Conservation (phyloP, 2,113 vertebrate species). For the Halichoerus grypus region DNA sequence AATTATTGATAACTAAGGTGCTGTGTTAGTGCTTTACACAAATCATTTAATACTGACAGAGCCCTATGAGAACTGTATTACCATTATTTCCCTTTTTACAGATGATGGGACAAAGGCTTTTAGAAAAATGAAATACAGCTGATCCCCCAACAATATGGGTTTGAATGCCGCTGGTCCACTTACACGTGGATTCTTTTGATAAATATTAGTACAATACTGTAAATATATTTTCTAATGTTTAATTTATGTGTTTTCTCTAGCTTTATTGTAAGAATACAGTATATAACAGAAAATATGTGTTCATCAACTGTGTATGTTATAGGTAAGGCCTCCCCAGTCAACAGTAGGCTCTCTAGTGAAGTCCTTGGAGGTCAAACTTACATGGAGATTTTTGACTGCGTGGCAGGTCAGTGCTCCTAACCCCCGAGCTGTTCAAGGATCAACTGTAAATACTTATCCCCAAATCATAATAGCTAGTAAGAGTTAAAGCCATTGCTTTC, state of each 20-base stretch:
- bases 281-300: not conserved
- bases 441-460: not conserved
- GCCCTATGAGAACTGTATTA: not conserved
- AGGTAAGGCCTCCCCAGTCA: not conserved
- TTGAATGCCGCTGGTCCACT: not conserved
- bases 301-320: not conserved
- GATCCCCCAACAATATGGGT: not conserved
- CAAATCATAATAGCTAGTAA: not conserved
- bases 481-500: not conserved
- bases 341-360: not conserved
- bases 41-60: constrained; percentile 41
- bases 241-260: not conserved
- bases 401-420: not conserved
- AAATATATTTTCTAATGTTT: not conserved
- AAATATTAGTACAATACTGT: not conserved
- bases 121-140: constrained; percentile 18
- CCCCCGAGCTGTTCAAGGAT: not conserved
- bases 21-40: not conserved
- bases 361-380: not conserved
- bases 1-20: constrained; percentile 3
- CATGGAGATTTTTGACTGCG: not conserved
- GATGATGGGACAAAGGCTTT: not conserved
- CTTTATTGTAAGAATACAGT: not conserved
- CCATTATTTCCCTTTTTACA: constrained; percentile 7
- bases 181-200: not conserved